Conservation (phyloP, 2,113 vertebrate species). For the Chionomys nivalis region DNA sequence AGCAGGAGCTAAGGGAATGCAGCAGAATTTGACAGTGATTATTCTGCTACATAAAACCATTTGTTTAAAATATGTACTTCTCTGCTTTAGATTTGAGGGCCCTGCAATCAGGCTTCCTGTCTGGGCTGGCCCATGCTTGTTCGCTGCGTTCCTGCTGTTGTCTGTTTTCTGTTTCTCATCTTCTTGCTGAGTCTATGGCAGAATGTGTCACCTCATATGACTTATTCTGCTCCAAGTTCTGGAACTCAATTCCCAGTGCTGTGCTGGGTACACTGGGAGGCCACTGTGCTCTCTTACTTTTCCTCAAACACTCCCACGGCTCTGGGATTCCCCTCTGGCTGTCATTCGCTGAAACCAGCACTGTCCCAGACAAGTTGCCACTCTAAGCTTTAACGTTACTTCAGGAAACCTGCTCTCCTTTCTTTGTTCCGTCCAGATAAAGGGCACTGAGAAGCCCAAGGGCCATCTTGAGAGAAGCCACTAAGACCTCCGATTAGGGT, state of each 20-base stretch:
- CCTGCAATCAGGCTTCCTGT: conserved; percentile 5
- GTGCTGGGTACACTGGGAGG: background rate
- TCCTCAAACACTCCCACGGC: background rate
- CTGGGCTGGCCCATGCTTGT: background rate
- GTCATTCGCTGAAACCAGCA: background rate
- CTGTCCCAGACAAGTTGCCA: background rate
- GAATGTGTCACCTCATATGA: background rate
- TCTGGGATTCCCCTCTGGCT: background rate
- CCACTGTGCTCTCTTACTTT: background rate
- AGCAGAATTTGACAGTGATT: too few species aligned
- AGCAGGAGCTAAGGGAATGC: background rate
- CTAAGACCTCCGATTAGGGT: background rate
- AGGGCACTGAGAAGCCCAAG: background rate
- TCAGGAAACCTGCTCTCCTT: background rate
- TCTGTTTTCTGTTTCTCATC: background rate
- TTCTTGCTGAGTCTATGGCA: background rate
- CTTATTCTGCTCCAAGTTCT: background rate
- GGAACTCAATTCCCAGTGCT: background rate
- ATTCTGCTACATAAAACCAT: background rate
- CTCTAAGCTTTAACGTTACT: background rate
- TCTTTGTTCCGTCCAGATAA: background rate
- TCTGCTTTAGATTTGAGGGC: background rate
- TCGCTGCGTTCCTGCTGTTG: background rate
- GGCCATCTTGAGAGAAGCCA: background rate
- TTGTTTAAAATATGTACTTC: background rate